Evolutionary conservation across 1,140 invertebrate genomes (phyloP).

Genomic region (Papilio aristodemus): DNA sequence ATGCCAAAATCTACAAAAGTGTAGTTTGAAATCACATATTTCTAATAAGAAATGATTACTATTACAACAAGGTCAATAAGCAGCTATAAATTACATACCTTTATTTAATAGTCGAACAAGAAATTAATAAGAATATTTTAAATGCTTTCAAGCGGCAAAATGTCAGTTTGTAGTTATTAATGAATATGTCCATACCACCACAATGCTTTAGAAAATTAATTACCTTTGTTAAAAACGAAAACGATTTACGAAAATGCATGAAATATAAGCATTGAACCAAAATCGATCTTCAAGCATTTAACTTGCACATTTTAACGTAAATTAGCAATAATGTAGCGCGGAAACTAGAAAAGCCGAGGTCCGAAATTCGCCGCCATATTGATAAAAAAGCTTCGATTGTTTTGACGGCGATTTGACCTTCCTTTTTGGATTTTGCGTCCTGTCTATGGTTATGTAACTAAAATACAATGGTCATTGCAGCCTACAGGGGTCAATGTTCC

Average conservation of each 20-base stretch:
- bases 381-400: slow-evolving; percentile 74
- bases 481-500: slow-evolving; percentile 49
- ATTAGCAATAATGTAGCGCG: slow-evolving; percentile 29
- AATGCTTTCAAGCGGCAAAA: background rate
- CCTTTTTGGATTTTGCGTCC: slow-evolving; percentile 71
- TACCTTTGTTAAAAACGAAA: slow-evolving; percentile 23
- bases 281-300: background rate
- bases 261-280: slow-evolving; percentile 7
- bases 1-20: background rate
- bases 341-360: slow-evolving; percentile 49
- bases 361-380: slow-evolving; percentile 71
- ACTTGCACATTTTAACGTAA: background rate
- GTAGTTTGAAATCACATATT: background rate
- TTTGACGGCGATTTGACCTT: slow-evolving; percentile 78
- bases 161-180: background rate
- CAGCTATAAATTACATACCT: background rate
- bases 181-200: background rate
- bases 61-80: background rate
- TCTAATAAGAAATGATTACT: slow-evolving; percentile 7
- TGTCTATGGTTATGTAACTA: slow-evolving; percentile 66
- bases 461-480: slow-evolving; percentile 56
- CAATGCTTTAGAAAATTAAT: background rate
- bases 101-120: background rate
- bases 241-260: background rate
- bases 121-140: slow-evolving; percentile 7